Percentiles rank a stretch among this genome's conserved stretches.
Conservation (phyloP, 2,113 vertebrate genomes). For the Pelusios castaneus region DNA sequence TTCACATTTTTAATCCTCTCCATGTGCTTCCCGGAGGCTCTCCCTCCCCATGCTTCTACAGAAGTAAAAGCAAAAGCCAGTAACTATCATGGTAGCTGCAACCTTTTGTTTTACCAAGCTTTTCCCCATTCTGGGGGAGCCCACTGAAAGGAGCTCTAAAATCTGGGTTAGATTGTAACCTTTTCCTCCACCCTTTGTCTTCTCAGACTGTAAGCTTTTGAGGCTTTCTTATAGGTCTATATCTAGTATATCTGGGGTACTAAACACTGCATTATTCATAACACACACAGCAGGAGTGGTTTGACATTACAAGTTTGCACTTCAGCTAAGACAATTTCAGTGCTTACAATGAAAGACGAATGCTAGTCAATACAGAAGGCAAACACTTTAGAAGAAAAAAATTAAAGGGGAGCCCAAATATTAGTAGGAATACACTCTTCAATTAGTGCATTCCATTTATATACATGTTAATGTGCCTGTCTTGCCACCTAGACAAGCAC, state of each 20-base stretch:
- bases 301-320: background rate
- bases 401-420: background rate
- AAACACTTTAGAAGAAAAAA: background rate
- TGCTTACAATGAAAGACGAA: conserved; percentile 15
- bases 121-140: background rate
- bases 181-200: background rate
- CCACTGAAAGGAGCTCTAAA: background rate
- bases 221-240: background rate
- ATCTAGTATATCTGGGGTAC: background rate
- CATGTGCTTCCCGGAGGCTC: background rate
- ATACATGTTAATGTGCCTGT: background rate
- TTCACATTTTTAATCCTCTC: background rate
- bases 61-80: background rate
- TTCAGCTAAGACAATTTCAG: background rate
- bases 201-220: background rate
- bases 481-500: rapidly evolving
- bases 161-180: background rate
- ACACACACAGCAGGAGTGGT: background rate
- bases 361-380: conserved; percentile 32
- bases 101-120: background rate
- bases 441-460: background rate
- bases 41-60: background rate
- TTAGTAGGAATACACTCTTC: background rate
- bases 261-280: background rate
- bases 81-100: background rate